These are phyloP conservation scores for Pollachius pollachius DNA, from an alignment of 2,113 vertebrate genomes.

Conservation along the genomic window DNA sequence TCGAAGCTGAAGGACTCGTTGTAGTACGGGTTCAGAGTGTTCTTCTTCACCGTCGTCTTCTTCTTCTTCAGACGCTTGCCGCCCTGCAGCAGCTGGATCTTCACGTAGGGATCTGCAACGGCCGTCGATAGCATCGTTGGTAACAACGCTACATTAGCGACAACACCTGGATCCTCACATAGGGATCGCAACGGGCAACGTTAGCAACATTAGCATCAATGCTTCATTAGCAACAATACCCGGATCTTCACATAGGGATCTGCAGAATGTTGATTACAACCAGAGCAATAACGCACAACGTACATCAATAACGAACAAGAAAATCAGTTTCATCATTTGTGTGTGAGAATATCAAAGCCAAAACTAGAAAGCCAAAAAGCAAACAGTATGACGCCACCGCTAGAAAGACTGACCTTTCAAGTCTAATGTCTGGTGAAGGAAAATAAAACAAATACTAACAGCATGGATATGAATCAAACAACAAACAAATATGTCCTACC, in stretches of 20 bases:
- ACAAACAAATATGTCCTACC: slow-evolving; percentile 64
- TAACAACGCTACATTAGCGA: background rate
- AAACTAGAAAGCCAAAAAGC: no score
- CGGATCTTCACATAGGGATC: no score
- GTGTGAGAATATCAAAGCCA: no score
- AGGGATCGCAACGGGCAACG: slow-evolving; percentile 77
- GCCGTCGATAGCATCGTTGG: background rate
- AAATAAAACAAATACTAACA: background rate
- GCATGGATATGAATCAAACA: background rate
- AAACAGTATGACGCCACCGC: no score
- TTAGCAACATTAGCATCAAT: no score
- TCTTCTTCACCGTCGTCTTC: slow-evolving; percentile 99
- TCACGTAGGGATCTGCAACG: slow-evolving; percentile 91
- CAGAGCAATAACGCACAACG: no score
- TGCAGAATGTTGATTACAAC: no score
- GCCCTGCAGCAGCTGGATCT: slow-evolving; percentile 96
- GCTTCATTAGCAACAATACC: no score
- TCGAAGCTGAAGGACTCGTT: slow-evolving; percentile 99
- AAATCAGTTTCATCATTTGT: no score
- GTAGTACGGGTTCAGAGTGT: slow-evolving; percentile 96
- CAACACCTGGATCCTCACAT: slow-evolving; percentile 96
- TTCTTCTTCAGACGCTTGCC: slow-evolving; percentile 98
- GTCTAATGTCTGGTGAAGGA: background rate
- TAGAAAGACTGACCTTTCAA: no score
- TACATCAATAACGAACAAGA: no score